phyloP scores from a whole-genome alignment of 2,888 invertebrate genomes.

The Cantharis flavilabris region DNA sequence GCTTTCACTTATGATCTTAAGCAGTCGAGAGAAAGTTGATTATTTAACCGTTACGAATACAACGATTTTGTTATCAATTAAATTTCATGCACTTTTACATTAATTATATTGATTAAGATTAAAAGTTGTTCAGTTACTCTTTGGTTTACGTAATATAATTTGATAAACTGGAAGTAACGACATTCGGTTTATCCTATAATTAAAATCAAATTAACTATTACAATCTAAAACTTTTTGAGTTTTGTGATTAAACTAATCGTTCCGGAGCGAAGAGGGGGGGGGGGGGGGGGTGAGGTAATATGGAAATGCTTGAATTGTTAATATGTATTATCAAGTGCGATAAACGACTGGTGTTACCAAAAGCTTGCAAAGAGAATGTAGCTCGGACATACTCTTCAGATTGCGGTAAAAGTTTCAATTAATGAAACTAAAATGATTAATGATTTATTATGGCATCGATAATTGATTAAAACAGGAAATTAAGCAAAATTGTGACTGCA shows the following conservation, averaged over 20 bases:
- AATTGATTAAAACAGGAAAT: background rate
- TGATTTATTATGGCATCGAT: background rate
- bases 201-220: background rate
- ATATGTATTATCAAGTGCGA: no score
- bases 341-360: no score
- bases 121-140: background rate
- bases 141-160: background rate
- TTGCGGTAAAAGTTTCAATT: no score
- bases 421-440: no score
- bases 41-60: constrained; percentile 1
- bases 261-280: no score
- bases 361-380: no score
- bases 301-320: no score
- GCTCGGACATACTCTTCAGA: no score
- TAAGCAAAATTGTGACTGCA: background rate
- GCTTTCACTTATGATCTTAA: background rate
- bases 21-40: background rate
- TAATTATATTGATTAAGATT: background rate
- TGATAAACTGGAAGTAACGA: background rate
- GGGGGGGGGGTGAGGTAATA: no score
- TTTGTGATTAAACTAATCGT: background rate
- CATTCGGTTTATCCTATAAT: background rate
- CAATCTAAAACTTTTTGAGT: background rate
- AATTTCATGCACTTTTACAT: background rate
- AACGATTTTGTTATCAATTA: background rate